Conservation (phyloP, 2,797 vertebrate genomes). For the Percopsis omiscomaycus region DNA sequence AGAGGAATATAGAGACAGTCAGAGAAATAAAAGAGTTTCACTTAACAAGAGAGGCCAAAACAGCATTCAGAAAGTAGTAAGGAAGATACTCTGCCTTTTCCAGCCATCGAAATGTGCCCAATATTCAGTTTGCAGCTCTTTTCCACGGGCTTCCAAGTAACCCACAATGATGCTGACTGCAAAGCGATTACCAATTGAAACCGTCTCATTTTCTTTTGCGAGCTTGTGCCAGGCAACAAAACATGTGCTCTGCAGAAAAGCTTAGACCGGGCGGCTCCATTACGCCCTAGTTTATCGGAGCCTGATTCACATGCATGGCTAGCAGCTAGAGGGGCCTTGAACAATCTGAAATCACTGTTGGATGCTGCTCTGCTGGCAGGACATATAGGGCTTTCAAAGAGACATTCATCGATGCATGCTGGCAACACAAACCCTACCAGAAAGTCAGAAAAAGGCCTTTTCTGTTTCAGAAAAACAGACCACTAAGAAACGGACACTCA, state of each 20-base stretch:
- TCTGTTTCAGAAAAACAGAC: slow-evolving; percentile 21
- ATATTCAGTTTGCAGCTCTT: slow-evolving; percentile 26
- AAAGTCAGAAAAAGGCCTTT: slow-evolving; percentile 16
- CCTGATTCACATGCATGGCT: slow-evolving; percentile 44
- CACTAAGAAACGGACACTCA: slow-evolving; percentile 21
- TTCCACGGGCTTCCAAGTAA: slow-evolving; percentile 33
- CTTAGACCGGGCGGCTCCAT: slow-evolving; percentile 26
- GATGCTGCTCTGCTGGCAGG: slow-evolving; percentile 52
- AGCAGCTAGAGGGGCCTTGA: slow-evolving; percentile 36
- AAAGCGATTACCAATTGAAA: slow-evolving; percentile 48
- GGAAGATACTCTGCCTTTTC: slow-evolving; percentile 12
- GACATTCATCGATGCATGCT: slow-evolving; percentile 43
- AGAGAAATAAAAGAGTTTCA: slow-evolving; percentile 24
- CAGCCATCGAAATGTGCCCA: slow-evolving; percentile 28
- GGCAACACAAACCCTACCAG: slow-evolving; percentile 42
- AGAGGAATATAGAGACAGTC: slow-evolving; percentile 21
- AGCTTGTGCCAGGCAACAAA: slow-evolving; percentile 47
- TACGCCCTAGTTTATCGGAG: slow-evolving; percentile 31
- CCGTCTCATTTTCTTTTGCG: slow-evolving; percentile 40
- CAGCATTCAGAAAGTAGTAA: slow-evolving; percentile 15
- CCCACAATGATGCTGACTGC: slow-evolving; percentile 36
- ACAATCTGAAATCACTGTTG: slow-evolving; percentile 47
- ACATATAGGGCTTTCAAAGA: slow-evolving; percentile 46
- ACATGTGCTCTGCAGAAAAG: slow-evolving; percentile 41
- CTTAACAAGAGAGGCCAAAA: slow-evolving; percentile 21